A percentile compares a stretch with the other conserved stretches of the same genome.
Conservation (phyloP, 2,797 vertebrate genomes). For the Myotis planiceps region DNA sequence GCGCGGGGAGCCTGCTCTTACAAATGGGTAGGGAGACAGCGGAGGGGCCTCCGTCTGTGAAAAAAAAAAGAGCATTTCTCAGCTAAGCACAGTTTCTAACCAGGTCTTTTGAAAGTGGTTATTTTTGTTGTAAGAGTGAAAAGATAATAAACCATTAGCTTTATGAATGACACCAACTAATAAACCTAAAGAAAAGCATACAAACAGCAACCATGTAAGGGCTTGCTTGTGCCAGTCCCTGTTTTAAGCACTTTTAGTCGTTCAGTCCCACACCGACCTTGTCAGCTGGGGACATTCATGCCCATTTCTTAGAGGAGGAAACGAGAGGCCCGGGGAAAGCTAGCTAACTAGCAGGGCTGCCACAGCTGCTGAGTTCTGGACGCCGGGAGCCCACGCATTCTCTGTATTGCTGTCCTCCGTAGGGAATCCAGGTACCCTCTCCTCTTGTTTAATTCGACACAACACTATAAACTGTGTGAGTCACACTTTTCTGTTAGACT, state of each 20-base stretch:
- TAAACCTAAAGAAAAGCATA: not conserved
- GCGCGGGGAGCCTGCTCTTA: constrained; percentile 92
- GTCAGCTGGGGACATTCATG: not conserved
- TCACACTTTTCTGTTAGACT: not conserved
- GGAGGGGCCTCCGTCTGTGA: constrained; percentile 90
- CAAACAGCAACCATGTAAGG: not conserved
- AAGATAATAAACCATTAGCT: not conserved
- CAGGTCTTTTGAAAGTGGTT: not conserved
- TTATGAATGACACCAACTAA: not conserved
- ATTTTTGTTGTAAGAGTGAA: not conserved
- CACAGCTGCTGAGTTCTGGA: not conserved
- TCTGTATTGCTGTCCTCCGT: not conserved
- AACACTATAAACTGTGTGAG: not conserved
- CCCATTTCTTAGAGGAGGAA: not conserved
- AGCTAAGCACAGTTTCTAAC: not conserved
- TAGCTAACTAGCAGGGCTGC: not conserved
- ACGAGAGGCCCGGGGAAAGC: not conserved
- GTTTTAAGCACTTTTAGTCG: not conserved
- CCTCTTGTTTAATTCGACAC: not conserved
- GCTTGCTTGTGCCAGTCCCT: not conserved
- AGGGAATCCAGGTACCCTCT: not conserved
- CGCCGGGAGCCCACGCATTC: not conserved
- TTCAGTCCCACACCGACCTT: not conserved
- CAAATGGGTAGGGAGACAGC: constrained; percentile 92
- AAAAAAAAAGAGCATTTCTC: not conserved